Conservation (phyloP, 2,888 invertebrate species). For the Protophormia terraenovae region DNA sequence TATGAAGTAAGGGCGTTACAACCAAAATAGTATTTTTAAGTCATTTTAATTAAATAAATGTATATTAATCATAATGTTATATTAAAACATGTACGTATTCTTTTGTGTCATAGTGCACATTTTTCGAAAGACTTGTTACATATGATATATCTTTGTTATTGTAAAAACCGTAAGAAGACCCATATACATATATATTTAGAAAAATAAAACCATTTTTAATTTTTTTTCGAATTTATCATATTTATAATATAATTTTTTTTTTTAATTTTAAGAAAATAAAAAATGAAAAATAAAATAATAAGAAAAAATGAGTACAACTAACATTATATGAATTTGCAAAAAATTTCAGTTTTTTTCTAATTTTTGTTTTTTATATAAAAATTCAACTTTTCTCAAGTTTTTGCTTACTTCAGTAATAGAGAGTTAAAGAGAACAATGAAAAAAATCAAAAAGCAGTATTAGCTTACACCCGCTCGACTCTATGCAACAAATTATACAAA, state of each 20-base stretch:
- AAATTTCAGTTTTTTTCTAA: slow-evolving; percentile 70
- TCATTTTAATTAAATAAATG: no score
- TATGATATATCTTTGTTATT: no score
- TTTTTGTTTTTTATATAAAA: slow-evolving; percentile 63
- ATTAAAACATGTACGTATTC: not conserved
- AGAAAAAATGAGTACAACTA: slow-evolving; percentile 73
- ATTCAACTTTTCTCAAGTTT: slow-evolving; percentile 65
- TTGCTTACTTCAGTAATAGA: slow-evolving; percentile 64
- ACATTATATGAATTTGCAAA: slow-evolving; percentile 73
- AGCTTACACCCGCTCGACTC: slow-evolving; percentile 59
- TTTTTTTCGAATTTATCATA: slow-evolving; percentile 69
- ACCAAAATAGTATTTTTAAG: no score
- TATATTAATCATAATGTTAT: no score
- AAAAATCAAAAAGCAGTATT: slow-evolving; percentile 63
- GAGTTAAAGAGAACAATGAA: slow-evolving; percentile 61
- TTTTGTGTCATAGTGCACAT: not conserved
- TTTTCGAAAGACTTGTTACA: no score
- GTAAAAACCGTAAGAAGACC: not conserved
- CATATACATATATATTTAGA: no score
- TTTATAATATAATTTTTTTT: slow-evolving; percentile 70
- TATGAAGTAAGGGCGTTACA: no score
- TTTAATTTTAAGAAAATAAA: slow-evolving; percentile 69
- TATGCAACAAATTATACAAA: slow-evolving; percentile 60
- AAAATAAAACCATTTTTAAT: slow-evolving; percentile 61
- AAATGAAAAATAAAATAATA: slow-evolving; percentile 71